Evolutionary conservation across 2,113 vertebrate genomes (phyloP).

Genomic region (Macrotus californicus): DNA sequence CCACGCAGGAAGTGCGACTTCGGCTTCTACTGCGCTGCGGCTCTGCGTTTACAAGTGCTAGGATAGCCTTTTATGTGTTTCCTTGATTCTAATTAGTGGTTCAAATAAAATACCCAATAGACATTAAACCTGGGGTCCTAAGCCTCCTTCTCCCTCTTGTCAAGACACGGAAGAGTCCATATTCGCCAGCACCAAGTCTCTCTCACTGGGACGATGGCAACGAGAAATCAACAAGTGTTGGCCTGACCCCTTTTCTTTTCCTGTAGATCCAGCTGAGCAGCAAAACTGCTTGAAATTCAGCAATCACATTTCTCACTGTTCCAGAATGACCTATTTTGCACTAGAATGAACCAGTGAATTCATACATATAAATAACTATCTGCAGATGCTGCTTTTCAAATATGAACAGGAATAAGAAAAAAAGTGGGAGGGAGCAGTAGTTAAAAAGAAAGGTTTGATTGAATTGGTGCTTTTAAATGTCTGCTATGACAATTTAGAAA

Average conservation of each 20-base stretch:
- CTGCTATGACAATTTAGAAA: slow-evolving; percentile 53
- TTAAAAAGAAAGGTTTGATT: slow-evolving; percentile 45
- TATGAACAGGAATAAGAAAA: slow-evolving; percentile 47
- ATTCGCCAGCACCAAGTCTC: slow-evolving; percentile 72
- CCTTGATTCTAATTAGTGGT: background rate
- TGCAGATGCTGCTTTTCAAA: slow-evolving; percentile 79
- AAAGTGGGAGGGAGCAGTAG: background rate
- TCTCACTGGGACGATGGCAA: slow-evolving; percentile 78
- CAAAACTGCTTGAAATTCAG: slow-evolving; percentile 85
- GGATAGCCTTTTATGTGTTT: background rate
- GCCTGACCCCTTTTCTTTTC: slow-evolving; percentile 80
- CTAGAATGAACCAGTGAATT: slow-evolving; percentile 86
- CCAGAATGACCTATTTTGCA: slow-evolving; percentile 86
- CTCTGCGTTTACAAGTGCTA: too few species aligned
- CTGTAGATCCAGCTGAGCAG: slow-evolving; percentile 78
- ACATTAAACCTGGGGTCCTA: background rate
- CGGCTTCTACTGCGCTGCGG: too few species aligned
- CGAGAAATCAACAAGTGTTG: slow-evolving; percentile 73
- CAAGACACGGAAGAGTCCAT: slow-evolving; percentile 51
- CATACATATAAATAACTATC: slow-evolving; percentile 87
- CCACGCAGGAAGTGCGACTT: too few species aligned
- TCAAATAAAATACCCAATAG: slow-evolving; percentile 28
- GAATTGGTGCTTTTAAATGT: slow-evolving; percentile 50
- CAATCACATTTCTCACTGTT: slow-evolving; percentile 83
- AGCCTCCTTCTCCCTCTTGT: background rate